Evolutionary conservation across 2,797 vertebrate species (phyloP).

Genomic region (Crenuchus spilurus): DNA sequence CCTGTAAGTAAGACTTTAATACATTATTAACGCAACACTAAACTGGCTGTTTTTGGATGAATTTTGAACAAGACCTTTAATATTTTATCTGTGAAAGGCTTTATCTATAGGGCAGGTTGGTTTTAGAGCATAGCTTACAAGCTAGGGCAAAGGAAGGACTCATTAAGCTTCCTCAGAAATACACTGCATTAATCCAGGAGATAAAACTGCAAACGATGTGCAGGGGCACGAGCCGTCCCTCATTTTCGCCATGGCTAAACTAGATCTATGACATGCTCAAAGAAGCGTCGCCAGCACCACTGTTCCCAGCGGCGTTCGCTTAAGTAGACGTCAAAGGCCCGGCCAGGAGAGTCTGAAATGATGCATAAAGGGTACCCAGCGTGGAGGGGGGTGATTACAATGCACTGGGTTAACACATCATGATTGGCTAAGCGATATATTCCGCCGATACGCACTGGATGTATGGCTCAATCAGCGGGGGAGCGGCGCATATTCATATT

Average conservation of each 20-base stretch:
- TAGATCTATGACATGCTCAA: conserved; percentile 16
- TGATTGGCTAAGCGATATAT: conserved; percentile 41
- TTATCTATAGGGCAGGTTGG: conserved; percentile 30
- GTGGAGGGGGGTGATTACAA: conserved; percentile 24
- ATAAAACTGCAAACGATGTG: conserved; percentile 20
- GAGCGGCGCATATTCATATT: conserved; percentile 49
- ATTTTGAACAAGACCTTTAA: conserved; percentile 7
- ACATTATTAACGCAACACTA: not conserved
- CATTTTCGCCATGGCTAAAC: conserved; percentile 17
- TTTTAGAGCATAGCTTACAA: conserved; percentile 11
- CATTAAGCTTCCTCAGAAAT: conserved; percentile 33
- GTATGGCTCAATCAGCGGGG: conserved; percentile 51
- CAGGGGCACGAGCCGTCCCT: conserved; percentile 11
- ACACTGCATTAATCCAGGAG: conserved; percentile 31
- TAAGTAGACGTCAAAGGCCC: not conserved
- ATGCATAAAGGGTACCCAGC: conserved; percentile 21
- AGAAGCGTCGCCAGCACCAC: not conserved
- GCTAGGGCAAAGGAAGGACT: conserved; percentile 23
- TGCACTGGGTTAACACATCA: conserved; percentile 34
- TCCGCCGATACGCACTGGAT: conserved; percentile 10
- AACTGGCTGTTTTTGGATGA: not conserved
- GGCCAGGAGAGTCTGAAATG: conserved; percentile 10
- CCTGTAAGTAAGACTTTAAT: no score
- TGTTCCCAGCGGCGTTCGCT: not conserved
- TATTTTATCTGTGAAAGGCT: not conserved